phyloP scores from a whole-genome alignment of 2,797 vertebrate species.

The Rhabdomys pumilio region DNA sequence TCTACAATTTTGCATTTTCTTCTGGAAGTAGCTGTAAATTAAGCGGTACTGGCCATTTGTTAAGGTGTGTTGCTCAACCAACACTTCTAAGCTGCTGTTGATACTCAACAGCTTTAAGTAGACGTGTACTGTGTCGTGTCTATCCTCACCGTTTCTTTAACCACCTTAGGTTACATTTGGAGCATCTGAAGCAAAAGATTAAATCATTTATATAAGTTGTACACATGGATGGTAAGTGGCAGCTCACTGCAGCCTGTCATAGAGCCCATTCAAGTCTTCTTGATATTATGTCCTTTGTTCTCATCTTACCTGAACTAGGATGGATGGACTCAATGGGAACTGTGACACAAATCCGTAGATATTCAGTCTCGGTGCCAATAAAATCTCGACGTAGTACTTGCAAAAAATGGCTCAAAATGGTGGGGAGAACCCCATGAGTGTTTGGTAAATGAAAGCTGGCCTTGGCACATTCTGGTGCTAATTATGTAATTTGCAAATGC shows the following conservation, averaged over 20 bases:
- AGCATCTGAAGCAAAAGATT: conserved; percentile 10
- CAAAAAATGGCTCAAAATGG: conserved; percentile 60
- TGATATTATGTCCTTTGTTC: neutral
- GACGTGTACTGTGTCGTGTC: neutral
- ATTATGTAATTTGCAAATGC: conserved; percentile 69
- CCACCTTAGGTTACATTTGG: neutral
- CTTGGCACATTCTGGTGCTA: conserved; percentile 63
- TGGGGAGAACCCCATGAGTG: conserved; percentile 15
- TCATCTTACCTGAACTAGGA: neutral
- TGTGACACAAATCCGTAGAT: neutral
- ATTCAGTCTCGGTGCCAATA: neutral
- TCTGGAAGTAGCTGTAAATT: neutral
- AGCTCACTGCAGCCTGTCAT: neutral
- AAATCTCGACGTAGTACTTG: neutral
- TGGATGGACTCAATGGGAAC: neutral
- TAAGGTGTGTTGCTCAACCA: neutral
- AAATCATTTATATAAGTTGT: neutral
- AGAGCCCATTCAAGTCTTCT: neutral
- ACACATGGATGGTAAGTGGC: neutral
- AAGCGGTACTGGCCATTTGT: neutral
- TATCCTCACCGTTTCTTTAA: neutral
- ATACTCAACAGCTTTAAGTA: conserved; percentile 1
- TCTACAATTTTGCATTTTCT: conserved; percentile 30
- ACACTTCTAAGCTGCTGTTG: neutral
- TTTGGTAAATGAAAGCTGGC: conserved; percentile 47